Base-by-base conservation (phyloP, 1,140 invertebrate species). In the Ephestia elutella region DNA sequence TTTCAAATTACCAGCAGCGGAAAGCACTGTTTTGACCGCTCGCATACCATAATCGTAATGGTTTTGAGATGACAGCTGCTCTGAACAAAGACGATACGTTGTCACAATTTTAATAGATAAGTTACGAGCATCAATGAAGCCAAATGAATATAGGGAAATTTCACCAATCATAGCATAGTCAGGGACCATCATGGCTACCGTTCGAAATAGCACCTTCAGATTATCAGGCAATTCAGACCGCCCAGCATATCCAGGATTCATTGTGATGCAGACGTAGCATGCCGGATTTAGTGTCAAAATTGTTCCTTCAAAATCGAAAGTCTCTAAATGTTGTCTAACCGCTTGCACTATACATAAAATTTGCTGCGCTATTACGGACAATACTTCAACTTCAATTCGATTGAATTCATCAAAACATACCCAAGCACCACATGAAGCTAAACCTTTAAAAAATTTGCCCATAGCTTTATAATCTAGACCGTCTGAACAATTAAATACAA, bases 31-130 rank as follows among this genome's bases (percentile, higher is more conserved):
- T 80, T 93, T 93, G 0, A 93, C 92, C 5, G 92, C 92, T 60
- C 96, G 90, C 96, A 98, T 97, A 56, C 96, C 96, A 76, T 97
- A 98, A 89, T 98, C 96, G 71, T 98, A 98, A 79, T 97, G 96
- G 85, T 97, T 95, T 88, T 97, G 96, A 63, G 96, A 95, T 5
- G 96, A 97, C 9, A 98, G 88, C 82, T 97, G 96, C 89, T 98
- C 96, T 61, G 95, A 96, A 75, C 96, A 97, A 10, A 98, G 89
- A 70, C 96, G 95, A 80, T 98, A 98, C 90, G 96, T 96, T 71
- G 97, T 93, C 0, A 95, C 93, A 92, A 98, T 97, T 89, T 98
- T 98, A 54, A 94, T 91, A 0, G 96, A 95, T 20, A 98, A 88
- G 49, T 91, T 91, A 82, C 96, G 96, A n/a, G 95, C 96, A 49